These are phyloP conservation scores for Aviceda subcristata DNA, from an alignment of 2,113 vertebrate genomes.

Conservation along the genomic window DNA sequence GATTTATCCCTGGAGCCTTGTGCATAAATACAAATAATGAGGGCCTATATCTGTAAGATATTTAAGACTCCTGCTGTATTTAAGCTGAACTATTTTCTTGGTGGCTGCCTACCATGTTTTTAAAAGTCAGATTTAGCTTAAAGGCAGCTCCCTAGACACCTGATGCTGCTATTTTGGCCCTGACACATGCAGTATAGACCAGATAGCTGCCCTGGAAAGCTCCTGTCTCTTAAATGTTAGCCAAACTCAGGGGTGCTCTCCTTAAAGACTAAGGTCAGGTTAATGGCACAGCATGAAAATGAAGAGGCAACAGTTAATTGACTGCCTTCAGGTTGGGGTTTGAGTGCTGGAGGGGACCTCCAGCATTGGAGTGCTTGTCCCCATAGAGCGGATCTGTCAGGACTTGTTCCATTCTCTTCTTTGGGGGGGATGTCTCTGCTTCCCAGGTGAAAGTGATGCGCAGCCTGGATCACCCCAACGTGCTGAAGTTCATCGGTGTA, in stretches of 20 bases:
- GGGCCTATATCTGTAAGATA: not conserved
- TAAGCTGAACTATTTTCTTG: not conserved
- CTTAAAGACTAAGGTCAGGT: not conserved
- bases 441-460: conserved; percentile 96
- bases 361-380: not conserved
- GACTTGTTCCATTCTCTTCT: not conserved
- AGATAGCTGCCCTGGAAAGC: not conserved
- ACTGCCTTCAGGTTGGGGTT: not conserved
- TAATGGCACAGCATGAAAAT: not conserved
- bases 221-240: not conserved
- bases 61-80: not conserved
- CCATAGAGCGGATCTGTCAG: not conserved
- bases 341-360: not conserved
- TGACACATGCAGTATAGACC: not conserved
- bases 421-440: not conserved
- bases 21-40: not conserved
- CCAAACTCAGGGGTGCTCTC: not conserved
- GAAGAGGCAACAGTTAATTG: not conserved
- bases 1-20: conserved; percentile 33
- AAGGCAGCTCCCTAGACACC: not conserved
- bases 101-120: not conserved
- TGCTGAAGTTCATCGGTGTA: conserved; percentile 95
- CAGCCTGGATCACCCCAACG: conserved; percentile 90
- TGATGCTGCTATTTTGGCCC: not conserved
- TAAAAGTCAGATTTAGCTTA: not conserved